Evolutionary conservation across 2,888 invertebrate genomes (phyloP).

Genomic region (Trissolcus japonicus): DNA sequence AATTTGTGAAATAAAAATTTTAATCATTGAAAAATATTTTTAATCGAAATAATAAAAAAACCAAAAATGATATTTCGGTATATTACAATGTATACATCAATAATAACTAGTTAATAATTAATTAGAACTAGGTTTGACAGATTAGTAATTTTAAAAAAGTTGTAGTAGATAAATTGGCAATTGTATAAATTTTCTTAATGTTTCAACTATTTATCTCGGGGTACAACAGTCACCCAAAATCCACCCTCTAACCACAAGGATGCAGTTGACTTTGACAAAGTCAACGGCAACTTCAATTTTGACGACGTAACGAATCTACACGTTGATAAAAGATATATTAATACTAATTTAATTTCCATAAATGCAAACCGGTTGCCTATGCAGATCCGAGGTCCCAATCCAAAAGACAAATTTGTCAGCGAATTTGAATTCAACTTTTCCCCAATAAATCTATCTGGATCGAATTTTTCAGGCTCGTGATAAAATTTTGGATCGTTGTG

Average conservation of each 20-base stretch:
- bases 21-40: no score
- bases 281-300: slow-evolving; percentile 74
- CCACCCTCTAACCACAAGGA: slow-evolving; percentile 43
- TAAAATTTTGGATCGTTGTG: slow-evolving; percentile 22
- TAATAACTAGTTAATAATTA: no score
- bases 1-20: no score
- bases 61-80: no score
- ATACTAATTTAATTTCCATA: slow-evolving; percentile 2
- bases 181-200: no score
- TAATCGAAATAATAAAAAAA: no score
- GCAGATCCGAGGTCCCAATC: slow-evolving; percentile 11
- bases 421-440: slow-evolving; percentile 2
- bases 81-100: no score
- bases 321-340: slow-evolving; percentile 5
- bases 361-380: slow-evolving; percentile 12
- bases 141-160: no score
- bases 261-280: slow-evolving; percentile 25
- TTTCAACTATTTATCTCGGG: no score
- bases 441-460: slow-evolving; percentile 11
- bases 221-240: slow-evolving; percentile 53
- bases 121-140: no score
- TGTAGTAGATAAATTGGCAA: no score
- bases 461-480: slow-evolving; percentile 16
- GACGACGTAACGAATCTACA: slow-evolving; percentile 54
- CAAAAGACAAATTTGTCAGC: slow-evolving; percentile 16